Percentiles rank a stretch among this genome's conserved stretches.
Conservation (phyloP, 2,797 vertebrate species). For the Tokudaia tokunoshimensis region DNA sequence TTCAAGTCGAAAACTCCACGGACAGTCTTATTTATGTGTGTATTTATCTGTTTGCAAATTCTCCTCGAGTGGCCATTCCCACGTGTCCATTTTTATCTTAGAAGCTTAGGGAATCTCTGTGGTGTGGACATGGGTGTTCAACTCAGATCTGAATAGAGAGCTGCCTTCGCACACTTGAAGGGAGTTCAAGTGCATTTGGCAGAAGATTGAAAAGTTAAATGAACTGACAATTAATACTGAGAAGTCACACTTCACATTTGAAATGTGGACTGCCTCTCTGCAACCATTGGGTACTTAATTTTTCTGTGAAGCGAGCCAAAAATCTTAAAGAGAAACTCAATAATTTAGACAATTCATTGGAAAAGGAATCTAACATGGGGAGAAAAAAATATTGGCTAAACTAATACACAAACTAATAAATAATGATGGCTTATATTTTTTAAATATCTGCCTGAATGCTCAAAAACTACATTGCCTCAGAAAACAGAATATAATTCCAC, state of each 20-base stretch:
- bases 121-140: not conserved
- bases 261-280: not conserved
- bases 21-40: conserved; percentile 62
- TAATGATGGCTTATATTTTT: conserved; percentile 17
- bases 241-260: not conserved
- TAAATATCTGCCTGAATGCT: not conserved
- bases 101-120: not conserved
- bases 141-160: not conserved
- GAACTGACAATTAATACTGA: not conserved
- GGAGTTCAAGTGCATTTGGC: not conserved
- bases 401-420: not conserved
- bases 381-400: not conserved
- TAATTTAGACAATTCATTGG: not conserved
- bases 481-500: not conserved
- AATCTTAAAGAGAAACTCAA: conserved; percentile 31
- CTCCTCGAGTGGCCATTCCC: not conserved
- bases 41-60: conserved; percentile 63
- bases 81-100: not conserved
- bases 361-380: not conserved
- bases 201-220: not conserved
- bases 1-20: not conserved
- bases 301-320: not conserved
- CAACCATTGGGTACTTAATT: not conserved
- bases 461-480: not conserved
- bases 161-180: not conserved